Percentiles rank a stretch among this genome's conserved stretches.
These are phyloP conservation scores for Clarias gariepinus DNA, from an alignment of 2,113 vertebrate genomes.

Conservation along the genomic window DNA sequence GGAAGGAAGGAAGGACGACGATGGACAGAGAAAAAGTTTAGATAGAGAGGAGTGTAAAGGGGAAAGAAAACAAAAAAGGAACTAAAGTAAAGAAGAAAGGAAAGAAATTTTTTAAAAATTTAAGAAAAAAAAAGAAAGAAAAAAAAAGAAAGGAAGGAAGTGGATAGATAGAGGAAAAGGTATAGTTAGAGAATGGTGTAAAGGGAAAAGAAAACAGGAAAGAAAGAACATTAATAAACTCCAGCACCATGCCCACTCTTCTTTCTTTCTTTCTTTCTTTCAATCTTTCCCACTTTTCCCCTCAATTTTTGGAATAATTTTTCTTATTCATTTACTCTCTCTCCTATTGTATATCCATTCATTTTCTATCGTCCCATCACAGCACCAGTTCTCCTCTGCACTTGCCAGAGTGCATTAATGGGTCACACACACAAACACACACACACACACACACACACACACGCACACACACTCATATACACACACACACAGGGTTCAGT, in stretches of 20 bases:
- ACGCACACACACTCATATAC: conserved; percentile 22
- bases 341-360: neutral
- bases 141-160: neutral
- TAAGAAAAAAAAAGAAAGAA: neutral
- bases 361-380: neutral
- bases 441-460: conserved; percentile 3
- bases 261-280: neutral
- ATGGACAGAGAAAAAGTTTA: too few relatives aligned
- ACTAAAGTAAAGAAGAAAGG: neutral
- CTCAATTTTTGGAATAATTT: neutral
- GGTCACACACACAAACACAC: neutral
- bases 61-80: neutral
- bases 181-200: neutral
- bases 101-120: neutral
- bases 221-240: neutral
- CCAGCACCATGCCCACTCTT: neutral
- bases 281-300: neutral
- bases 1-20: too few relatives aligned
- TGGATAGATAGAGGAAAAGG: too few relatives aligned
- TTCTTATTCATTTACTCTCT: neutral
- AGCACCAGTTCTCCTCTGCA: conserved; percentile 12
- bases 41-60: neutral
- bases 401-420: conserved; percentile 30
- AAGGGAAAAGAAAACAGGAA: neutral
- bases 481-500: conserved; percentile 8